Evolutionary conservation across 2,888 invertebrate species (phyloP).

Genomic region (Seira musarum): DNA sequence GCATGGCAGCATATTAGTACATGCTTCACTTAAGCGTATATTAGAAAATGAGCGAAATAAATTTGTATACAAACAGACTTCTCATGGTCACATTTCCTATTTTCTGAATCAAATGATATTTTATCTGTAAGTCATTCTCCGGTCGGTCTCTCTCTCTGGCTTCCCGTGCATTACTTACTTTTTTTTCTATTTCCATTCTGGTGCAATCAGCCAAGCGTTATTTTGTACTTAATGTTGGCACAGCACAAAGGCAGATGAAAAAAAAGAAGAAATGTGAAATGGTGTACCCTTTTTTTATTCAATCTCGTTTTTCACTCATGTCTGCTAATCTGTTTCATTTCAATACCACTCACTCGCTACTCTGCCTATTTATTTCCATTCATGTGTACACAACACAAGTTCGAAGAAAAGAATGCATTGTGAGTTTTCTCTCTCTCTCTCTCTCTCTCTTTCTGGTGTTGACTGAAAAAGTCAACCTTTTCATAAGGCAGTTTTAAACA

Average conservation of each 20-base stretch:
- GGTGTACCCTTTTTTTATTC: slow-evolving; percentile 1
- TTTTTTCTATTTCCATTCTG: background rate
- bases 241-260: slow-evolving; percentile 1
- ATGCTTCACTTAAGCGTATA: slow-evolving; percentile 21
- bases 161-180: background rate
- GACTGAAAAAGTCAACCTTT: slow-evolving; percentile 29
- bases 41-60: slow-evolving; percentile 49
- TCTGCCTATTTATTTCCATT: slow-evolving; percentile 30
- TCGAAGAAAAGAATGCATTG: slow-evolving; percentile 9
- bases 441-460: background rate
- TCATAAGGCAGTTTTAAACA: slow-evolving; percentile 24
- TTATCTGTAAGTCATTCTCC: background rate
- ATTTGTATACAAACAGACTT: slow-evolving; percentile 47
- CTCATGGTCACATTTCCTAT: background rate
- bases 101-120: background rate
- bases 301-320: slow-evolving; percentile 6
- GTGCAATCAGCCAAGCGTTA: background rate
- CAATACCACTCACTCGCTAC: slow-evolving; percentile 10
- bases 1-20: too few species aligned
- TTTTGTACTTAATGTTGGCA: slow-evolving; percentile 4
- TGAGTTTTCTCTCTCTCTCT: background rate
- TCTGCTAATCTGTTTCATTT: slow-evolving; percentile 4
- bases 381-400: slow-evolving; percentile 32
- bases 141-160: too few species aligned
- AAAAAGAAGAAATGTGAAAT: background rate